Conservation (phyloP, 2,113 vertebrate genomes). For the Neotragus moschatus region DNA sequence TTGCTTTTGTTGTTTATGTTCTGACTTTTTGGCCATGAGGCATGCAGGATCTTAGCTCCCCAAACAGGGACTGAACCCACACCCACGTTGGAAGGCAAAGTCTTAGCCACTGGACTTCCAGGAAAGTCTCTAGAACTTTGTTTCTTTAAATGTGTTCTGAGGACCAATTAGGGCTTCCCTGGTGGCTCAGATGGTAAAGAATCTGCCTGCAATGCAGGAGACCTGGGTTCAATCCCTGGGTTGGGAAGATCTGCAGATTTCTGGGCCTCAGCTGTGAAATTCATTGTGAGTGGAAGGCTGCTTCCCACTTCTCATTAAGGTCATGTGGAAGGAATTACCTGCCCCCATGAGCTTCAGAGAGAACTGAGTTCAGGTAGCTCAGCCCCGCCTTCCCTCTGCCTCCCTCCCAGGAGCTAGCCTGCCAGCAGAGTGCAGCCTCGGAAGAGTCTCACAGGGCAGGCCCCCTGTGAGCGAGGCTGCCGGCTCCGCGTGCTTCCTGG, state of each 20-base stretch:
- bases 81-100: background rate
- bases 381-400: accelerated
- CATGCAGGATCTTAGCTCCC: background rate
- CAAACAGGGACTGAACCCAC: background rate
- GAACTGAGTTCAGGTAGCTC: background rate
- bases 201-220: background rate
- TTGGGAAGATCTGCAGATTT: background rate
- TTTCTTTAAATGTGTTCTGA: background rate
- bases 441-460: background rate
- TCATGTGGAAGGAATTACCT: background rate
- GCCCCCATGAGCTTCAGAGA: background rate
- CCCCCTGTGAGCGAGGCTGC: accelerated
- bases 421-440: background rate
- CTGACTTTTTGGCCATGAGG: background rate
- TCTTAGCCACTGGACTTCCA: background rate
- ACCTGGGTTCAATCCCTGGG: background rate
- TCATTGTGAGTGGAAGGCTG: background rate
- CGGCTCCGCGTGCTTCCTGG: accelerated
- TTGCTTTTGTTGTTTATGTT: background rate
- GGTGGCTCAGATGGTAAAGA: background rate
- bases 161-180: background rate
- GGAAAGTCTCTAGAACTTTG: background rate
- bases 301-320: background rate
- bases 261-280: background rate
- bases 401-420: background rate